phyloP scores from a whole-genome alignment of 2,113 vertebrate genomes.

The Leucopternis melanops region DNA sequence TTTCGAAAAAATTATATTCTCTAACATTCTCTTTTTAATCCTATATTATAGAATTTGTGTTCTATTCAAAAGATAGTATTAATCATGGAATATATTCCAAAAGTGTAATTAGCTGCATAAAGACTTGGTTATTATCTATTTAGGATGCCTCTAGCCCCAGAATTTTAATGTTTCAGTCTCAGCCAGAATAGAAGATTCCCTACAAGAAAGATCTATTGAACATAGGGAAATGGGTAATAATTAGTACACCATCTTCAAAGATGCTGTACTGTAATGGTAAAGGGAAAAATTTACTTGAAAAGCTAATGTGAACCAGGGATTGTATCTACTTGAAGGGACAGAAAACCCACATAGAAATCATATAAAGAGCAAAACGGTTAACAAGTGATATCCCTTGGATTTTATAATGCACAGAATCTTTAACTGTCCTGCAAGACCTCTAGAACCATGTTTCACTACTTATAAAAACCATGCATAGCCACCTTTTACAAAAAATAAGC shows the following conservation, averaged over 20 bases:
- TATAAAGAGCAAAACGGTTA: not conserved
- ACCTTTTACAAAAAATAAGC: not conserved
- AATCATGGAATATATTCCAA: not conserved
- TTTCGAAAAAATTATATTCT: not conserved
- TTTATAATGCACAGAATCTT: not conserved
- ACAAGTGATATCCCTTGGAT: not conserved
- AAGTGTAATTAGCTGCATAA: not conserved
- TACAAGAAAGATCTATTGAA: not conserved
- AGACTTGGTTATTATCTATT: not conserved
- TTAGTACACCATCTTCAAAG: not conserved
- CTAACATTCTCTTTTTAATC: not conserved
- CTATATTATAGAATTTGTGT: not conserved
- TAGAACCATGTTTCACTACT: not conserved
- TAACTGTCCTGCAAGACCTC: not conserved
- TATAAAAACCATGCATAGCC: rapidly evolving
- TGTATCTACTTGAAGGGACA: not conserved
- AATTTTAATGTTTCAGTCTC: not conserved
- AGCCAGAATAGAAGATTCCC: not conserved
- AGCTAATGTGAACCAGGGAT: not conserved
- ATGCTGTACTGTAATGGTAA: no score
- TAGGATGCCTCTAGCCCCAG: not conserved
- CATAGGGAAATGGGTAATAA: not conserved
- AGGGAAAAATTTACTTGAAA: not conserved
- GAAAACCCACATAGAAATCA: not conserved
- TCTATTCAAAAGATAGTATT: not conserved